A percentile compares a stretch with the other conserved stretches of the same genome.
phyloP scores from a whole-genome alignment of 1,140 invertebrate species.

The Tetranychus urticae region DNA sequence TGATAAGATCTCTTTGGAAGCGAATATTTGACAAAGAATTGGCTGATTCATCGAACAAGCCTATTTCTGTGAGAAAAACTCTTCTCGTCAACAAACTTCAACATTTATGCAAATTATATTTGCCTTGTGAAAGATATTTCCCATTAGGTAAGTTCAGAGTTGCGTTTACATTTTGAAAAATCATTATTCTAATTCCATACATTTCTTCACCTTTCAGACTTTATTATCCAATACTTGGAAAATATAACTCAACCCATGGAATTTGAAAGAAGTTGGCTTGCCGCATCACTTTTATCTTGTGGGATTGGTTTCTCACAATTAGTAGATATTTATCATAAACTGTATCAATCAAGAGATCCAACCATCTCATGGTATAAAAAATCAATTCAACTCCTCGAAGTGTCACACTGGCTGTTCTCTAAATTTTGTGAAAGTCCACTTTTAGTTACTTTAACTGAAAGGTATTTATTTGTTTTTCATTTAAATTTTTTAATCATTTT shows the following conservation, averaged over 20 bases:
- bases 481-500: slow-evolving; percentile 1
- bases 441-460: slow-evolving; percentile 16
- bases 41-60: background rate
- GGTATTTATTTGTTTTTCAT: slow-evolving; percentile 13
- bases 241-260: slow-evolving; percentile 16
- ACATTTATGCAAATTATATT: slow-evolving; percentile 22
- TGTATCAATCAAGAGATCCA: slow-evolving; percentile 22
- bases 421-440: slow-evolving; percentile 15
- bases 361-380: slow-evolving; percentile 18
- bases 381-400: slow-evolving; percentile 19
- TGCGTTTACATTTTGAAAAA: background rate
- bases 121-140: slow-evolving; percentile 27
- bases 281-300: slow-evolving; percentile 19
- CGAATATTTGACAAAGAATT: slow-evolving; percentile 26
- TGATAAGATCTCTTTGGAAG: slow-evolving; percentile 29
- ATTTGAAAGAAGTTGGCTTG: slow-evolving; percentile 21
- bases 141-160: slow-evolving; percentile 23
- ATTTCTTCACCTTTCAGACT: slow-evolving; percentile 18
- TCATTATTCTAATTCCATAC: background rate
- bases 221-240: slow-evolving; percentile 25
- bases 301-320: slow-evolving; percentile 22
- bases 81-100: slow-evolving; percentile 23
- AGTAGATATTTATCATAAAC: slow-evolving; percentile 25
- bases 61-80: slow-evolving; percentile 15
- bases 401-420: slow-evolving; percentile 17